Percentiles rank a stretch among this genome's conserved stretches.
Conservation (phyloP, 1,140 invertebrate species). For the Zaprionus camerounensis region DNA sequence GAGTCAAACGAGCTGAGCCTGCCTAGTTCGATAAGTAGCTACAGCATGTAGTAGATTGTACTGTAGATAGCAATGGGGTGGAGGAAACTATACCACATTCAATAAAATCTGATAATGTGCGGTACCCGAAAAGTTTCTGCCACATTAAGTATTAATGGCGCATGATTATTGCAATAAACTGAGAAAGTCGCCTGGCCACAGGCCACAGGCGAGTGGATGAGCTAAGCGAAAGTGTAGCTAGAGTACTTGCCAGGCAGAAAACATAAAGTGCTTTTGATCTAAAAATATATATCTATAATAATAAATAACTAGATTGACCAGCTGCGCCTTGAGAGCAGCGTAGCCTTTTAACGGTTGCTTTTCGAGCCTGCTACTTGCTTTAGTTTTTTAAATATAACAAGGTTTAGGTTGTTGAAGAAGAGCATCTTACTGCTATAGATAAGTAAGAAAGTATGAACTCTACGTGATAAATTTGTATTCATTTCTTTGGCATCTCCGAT, state of each 20-base stretch:
- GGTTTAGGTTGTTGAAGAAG: no score
- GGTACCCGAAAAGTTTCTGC: slow-evolving; percentile 48
- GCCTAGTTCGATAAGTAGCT: slow-evolving; percentile 2
- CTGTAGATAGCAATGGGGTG: slow-evolving; percentile 1
- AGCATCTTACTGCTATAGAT: no score
- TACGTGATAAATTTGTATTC: neutral
- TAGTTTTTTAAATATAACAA: no score
- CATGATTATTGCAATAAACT: slow-evolving; percentile 51
- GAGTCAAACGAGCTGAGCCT: neutral
- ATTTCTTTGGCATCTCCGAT: neutral
- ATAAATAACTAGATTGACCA: neutral
- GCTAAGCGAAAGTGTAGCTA: neutral
- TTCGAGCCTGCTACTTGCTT: no score
- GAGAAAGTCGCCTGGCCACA: neutral
- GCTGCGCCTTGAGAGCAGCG: neutral
- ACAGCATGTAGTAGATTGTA: neutral
- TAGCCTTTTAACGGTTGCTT: neutral
- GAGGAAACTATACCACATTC: slow-evolving; percentile 52
- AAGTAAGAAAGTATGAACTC: no score
- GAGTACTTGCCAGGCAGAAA: slow-evolving; percentile 1
- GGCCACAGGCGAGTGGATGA: slow-evolving; percentile 15
- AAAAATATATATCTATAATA: slow-evolving; percentile 2
- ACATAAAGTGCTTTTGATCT: neutral
- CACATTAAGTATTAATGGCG: slow-evolving; percentile 65
- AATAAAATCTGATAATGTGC: slow-evolving; percentile 61